phyloP scores from a whole-genome alignment of 2,113 vertebrate species.

The Austrofundulus limnaeus region DNA sequence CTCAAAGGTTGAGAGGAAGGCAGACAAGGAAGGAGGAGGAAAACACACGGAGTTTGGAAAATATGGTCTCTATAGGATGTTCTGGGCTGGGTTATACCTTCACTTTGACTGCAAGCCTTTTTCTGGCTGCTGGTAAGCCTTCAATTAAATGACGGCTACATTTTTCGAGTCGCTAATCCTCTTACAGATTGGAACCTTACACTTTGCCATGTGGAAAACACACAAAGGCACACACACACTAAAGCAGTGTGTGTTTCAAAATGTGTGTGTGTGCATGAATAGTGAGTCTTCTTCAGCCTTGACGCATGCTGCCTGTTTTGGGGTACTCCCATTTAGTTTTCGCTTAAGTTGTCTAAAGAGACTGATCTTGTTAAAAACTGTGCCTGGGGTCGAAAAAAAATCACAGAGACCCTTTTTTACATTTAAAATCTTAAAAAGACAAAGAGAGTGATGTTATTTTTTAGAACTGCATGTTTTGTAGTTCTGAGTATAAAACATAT shows the following conservation, averaged over 20 bases:
- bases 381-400: conserved; percentile 27
- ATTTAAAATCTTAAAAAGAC: background rate
- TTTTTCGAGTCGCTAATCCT: conserved; percentile 85
- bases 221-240: conserved; percentile 35
- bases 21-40: conserved; percentile 52
- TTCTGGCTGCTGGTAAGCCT: conserved; percentile 80
- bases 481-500: background rate
- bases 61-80: conserved; percentile 77
- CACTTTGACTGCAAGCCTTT: conserved; percentile 80
- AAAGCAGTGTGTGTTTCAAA: background rate
- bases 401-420: background rate
- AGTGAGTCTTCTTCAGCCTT: conserved; percentile 46
- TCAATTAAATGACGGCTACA: conserved; percentile 85
- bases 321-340: conserved; percentile 48
- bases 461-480: background rate
- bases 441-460: background rate
- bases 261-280: conserved; percentile 20
- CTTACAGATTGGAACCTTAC: conserved; percentile 78
- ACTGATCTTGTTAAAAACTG: conserved; percentile 55
- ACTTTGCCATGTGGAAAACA: conserved; percentile 70
- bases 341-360: conserved; percentile 64
- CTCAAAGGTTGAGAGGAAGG: conserved; percentile 71
- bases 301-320: conserved; percentile 44
- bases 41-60: conserved; percentile 75
- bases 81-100: conserved; percentile 80